Base-by-base conservation (phyloP, 2,113 vertebrate species). In the Elanoides forficatus region DNA sequence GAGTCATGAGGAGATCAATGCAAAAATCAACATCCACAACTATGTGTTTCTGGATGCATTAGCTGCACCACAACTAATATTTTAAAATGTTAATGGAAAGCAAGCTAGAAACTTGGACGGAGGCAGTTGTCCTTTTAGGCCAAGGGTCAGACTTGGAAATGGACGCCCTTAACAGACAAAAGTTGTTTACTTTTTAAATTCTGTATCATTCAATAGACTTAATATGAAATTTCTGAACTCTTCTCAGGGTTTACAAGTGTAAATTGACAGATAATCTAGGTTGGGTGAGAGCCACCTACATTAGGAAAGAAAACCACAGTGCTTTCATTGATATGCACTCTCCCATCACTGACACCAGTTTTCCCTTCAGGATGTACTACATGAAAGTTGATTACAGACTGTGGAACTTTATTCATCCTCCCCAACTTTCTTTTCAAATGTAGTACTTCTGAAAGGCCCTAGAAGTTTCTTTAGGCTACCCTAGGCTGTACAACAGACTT, bases 251-350 rank as follows among this genome's bases (percentile, higher is more conserved):
- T 86, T 53, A 22, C 23, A n/a, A 6, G 16, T 7, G 27, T 43
- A 36, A 0, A 1, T 32, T 30, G 32, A 29, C 16, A 83, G 32
- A 38, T 8, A 32, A 47, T 3, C 18, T 47, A 36, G 56, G 23
- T 1, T 36, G 15, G 34, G 34, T 23, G 58, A 93, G 47, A 91
- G 47, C 20, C 40, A 70, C 20, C 5, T 38, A 9, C 30, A 30
- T 0, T 6, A 75, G 78, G 42, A 90, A 43, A 47, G 19, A 58
- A 63, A 65, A 47, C 8, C 17, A 23, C 32, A n/a, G 43, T 0
- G 0, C 11, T 45, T 53, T 34, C 52, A 47, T 0, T 1, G 18
- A 17, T 4, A 16, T 0, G 6, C 14, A 27, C 27, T 56, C 32
- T 65, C 19, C 34, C 59, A 70, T 3, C 52, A 29, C 29, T 6